Percentiles rank a stretch among this genome's conserved stretches.
Evolutionary conservation across 2,888 invertebrate genomes (phyloP).

Genomic region (Gonocerus acuteangulatus): DNA sequence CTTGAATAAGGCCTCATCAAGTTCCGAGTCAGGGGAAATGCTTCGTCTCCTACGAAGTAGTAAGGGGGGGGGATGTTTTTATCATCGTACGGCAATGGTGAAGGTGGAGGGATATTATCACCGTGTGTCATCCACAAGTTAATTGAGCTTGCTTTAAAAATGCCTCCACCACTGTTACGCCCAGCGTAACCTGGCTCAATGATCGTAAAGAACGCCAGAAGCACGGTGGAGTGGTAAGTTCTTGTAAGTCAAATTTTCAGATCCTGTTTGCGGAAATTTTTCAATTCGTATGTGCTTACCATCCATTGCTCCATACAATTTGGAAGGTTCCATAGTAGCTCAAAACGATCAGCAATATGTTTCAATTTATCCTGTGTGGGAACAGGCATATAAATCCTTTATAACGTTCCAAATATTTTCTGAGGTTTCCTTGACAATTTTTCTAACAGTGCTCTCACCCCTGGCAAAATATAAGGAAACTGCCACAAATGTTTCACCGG

Average conservation of each 20-base stretch:
- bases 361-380: conserved; percentile 34
- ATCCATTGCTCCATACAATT: conserved; percentile 1
- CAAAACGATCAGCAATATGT: neutral
- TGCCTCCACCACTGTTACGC: conserved; percentile 40
- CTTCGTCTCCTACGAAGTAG: conserved; percentile 35
- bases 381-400: conserved; percentile 30
- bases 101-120: too few species aligned
- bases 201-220: conserved; percentile 40
- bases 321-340: neutral
- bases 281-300: conserved; percentile 5
- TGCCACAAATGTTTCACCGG: conserved; percentile 32
- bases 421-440: too few species aligned
- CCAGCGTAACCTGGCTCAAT: conserved; percentile 40
- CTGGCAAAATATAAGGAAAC: too few species aligned
- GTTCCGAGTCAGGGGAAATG: conserved; percentile 38
- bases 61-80: conserved; percentile 31
- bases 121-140: too few species aligned
- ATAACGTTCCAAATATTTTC: conserved; percentile 17
- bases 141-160: too few species aligned
- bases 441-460: conserved; percentile 36
- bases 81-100: too few species aligned
- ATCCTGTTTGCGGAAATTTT: conserved; percentile 24
- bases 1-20: too few species aligned
- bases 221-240: too few species aligned
- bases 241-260: conserved; percentile 32